phyloP scores from a whole-genome alignment of 2,113 vertebrate species.

The Pipa parva region DNA sequence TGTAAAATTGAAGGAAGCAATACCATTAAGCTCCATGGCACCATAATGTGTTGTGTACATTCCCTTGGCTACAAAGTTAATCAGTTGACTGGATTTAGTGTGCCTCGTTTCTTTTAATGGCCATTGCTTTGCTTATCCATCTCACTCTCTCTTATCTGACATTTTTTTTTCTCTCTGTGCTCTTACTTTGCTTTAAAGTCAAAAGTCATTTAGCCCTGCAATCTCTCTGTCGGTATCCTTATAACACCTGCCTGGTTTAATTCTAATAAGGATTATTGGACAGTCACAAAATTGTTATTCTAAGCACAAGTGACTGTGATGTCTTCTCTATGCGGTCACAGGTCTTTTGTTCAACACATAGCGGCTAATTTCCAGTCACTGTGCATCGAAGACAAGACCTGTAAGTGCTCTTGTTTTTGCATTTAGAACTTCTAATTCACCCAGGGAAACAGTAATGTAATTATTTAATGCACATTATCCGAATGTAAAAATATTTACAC shows the following conservation, averaged over 20 bases:
- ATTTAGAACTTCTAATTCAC: too few species aligned
- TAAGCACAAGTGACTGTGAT: too few species aligned
- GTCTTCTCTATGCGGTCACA: too few species aligned
- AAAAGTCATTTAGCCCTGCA: background rate
- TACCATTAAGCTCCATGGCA: constrained; percentile 37
- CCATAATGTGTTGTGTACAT: constrained; percentile 37
- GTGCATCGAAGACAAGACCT: too few species aligned
- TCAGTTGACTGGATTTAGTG: constrained; percentile 43
- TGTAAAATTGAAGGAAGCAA: constrained; percentile 37
- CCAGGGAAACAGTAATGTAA: too few species aligned
- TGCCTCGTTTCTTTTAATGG: constrained; percentile 42
- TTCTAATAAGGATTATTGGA: background rate
- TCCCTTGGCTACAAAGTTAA: constrained; percentile 41
- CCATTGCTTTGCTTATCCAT: constrained; percentile 36
- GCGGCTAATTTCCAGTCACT: too few species aligned
- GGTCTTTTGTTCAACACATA: too few species aligned
- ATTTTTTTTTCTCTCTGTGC: constrained; percentile 14
- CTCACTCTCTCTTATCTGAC: constrained; percentile 6
- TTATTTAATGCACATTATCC: too few species aligned
- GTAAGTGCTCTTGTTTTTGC: too few species aligned
- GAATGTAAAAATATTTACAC: too few species aligned
- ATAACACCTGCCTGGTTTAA: background rate
- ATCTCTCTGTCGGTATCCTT: background rate
- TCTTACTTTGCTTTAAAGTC: constrained; percentile 12
- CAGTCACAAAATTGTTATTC: background rate